A percentile compares a stretch with the other conserved stretches of the same genome.
Conservation (phyloP, 2,113 vertebrate genomes). For the Pygoscelis adeliae region DNA sequence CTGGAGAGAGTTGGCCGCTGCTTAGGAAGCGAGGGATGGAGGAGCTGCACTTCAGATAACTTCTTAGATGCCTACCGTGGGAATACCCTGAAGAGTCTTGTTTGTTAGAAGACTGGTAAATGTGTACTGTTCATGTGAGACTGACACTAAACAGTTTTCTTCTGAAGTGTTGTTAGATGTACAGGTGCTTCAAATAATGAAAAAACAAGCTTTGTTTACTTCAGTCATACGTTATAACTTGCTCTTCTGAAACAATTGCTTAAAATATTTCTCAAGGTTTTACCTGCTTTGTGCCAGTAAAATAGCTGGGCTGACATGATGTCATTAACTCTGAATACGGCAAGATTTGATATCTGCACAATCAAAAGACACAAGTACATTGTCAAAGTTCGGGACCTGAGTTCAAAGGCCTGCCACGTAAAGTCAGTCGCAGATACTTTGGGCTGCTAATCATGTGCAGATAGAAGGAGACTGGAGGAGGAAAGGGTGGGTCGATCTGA, state of each 20-base stretch:
- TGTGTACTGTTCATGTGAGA: neutral
- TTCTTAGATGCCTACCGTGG: neutral
- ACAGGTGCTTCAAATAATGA: neutral
- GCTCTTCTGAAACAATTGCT: neutral
- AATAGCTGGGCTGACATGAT: neutral
- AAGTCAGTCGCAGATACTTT: neutral
- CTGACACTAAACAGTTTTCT: neutral
- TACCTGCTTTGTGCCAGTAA: neutral
- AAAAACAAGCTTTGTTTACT: neutral
- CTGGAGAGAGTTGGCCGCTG: neutral
- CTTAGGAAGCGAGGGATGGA: neutral
- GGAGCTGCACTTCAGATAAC: neutral
- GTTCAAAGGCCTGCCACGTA: conserved; percentile 36
- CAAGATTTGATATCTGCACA: neutral
- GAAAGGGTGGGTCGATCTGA: neutral
- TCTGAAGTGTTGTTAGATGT: neutral
- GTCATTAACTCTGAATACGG: neutral
- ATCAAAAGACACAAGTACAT: neutral
- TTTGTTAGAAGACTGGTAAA: neutral
- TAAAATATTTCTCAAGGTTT: neutral
- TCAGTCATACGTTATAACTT: neutral
- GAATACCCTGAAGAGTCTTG: neutral
- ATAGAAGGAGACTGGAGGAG: neutral
- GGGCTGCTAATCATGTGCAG: neutral
- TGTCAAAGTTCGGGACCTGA: neutral